A percentile compares a stretch with the other conserved stretches of the same genome.
Conservation (phyloP, 2,888 invertebrate genomes). For the Drosophila rubida region DNA sequence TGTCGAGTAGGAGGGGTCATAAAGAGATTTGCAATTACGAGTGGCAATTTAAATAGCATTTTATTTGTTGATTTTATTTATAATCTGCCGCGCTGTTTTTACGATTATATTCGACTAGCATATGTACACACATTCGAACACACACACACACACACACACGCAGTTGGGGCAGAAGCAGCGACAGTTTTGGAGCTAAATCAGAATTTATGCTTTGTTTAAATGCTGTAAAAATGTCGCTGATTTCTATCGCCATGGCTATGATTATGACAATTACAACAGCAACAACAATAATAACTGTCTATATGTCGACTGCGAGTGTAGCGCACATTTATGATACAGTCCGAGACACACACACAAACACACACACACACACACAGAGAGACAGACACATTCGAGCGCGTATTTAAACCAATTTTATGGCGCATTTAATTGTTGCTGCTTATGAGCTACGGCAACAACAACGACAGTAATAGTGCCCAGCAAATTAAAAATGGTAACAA, state of each 20-base stretch:
- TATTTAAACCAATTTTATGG: conserved; percentile 78
- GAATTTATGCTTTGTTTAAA: conserved; percentile 82
- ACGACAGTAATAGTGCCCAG: conserved; percentile 31
- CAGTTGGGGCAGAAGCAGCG: conserved; percentile 41
- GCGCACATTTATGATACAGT: conserved; percentile 47
- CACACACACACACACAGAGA: conserved; percentile 21
- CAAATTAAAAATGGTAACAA: conserved; percentile 79
- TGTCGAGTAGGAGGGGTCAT: conserved; percentile 5
- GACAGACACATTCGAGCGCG: conserved; percentile 30
- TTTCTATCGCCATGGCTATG: conserved; percentile 76
- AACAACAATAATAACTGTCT: conserved; percentile 69
- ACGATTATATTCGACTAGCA: conserved; percentile 56
- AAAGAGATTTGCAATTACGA: conserved; percentile 65
- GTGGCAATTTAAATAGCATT: conserved; percentile 76
- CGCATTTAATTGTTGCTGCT: conserved; percentile 81
- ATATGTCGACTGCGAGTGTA: conserved; percentile 51
- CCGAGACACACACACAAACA: conserved; percentile 11
- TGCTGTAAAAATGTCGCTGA: conserved; percentile 82
- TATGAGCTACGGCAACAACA: conserved; percentile 59
- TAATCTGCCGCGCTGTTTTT: conserved; percentile 57
- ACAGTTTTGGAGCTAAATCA: conserved; percentile 76
- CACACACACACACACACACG: conserved; percentile 1
- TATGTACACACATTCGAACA: conserved; percentile 42
- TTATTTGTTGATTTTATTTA: conserved; percentile 70
- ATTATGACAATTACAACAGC: conserved; percentile 70